A percentile compares a stretch with the other conserved stretches of the same genome.
phyloP scores from a whole-genome alignment of 2,113 vertebrate genomes.

The cattle (Bos taurus) region ARS-UCD2.0 NC_037336.1:30507001-30507500 shows the following conservation, averaged over 20 bases:
- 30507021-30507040: not conserved
- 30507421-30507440: not conserved
- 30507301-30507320: not conserved
- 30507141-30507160: not conserved
- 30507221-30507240: not conserved
- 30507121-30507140: not conserved
- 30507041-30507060: not conserved
- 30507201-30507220: not conserved
- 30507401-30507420: not conserved
- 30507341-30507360: not conserved
- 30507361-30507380: not conserved
- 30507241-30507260: not conserved
- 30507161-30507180: not conserved
- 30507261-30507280: not conserved
- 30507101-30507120: not conserved
- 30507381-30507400: not conserved
- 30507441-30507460: not conserved
- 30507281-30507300: not conserved
- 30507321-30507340: not conserved
- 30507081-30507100: not conserved
- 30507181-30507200: not conserved
- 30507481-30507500: not conserved
- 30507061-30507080: not conserved
- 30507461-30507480: not conserved
- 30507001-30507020: not conserved